Percentiles rank a stretch among this genome's conserved stretches.
These are phyloP conservation scores for Lagopus muta DNA, from an alignment of 2,113 vertebrate species.

Conservation along the genomic window DNA sequence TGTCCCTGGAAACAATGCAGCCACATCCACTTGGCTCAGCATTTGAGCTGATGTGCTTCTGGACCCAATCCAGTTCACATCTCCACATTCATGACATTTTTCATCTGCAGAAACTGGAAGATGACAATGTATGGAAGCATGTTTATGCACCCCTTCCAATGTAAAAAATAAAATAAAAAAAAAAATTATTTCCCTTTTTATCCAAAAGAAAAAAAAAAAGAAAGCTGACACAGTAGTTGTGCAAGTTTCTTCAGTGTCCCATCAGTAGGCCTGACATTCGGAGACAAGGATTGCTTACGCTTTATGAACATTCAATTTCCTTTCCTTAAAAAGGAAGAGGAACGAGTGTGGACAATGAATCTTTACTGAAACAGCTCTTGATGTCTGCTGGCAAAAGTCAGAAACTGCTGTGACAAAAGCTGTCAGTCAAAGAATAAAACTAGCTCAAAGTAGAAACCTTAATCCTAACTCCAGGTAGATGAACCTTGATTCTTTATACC, in stretches of 20 bases:
- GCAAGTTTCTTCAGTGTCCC: neutral
- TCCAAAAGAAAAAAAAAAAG: neutral
- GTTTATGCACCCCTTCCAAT: neutral
- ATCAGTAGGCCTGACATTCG: neutral
- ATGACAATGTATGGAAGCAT: neutral
- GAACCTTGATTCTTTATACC: neutral
- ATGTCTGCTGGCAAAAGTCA: neutral
- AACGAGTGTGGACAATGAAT: neutral
- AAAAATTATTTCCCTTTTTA: neutral
- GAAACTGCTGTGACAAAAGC: neutral
- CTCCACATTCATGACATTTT: neutral
- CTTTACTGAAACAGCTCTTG: neutral
- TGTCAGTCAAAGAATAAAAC: neutral
- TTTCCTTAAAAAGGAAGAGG: neutral
- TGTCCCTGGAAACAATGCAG: neutral
- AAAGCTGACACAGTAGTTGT: neutral
- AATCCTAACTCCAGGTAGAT: neutral
- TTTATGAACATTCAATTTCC: fast-evolving
- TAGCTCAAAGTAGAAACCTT: neutral
- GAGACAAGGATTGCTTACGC: neutral
- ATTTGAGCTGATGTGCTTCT: neutral
- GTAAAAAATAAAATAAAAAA: neutral
- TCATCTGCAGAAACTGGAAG: neutral
- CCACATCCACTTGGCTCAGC: neutral
- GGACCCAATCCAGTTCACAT: neutral